Evolutionary conservation across 2,113 vertebrate genomes (phyloP), one percentile per base, ranked within the genome.

Genomic region (Tiliqua scincoides): DNA sequence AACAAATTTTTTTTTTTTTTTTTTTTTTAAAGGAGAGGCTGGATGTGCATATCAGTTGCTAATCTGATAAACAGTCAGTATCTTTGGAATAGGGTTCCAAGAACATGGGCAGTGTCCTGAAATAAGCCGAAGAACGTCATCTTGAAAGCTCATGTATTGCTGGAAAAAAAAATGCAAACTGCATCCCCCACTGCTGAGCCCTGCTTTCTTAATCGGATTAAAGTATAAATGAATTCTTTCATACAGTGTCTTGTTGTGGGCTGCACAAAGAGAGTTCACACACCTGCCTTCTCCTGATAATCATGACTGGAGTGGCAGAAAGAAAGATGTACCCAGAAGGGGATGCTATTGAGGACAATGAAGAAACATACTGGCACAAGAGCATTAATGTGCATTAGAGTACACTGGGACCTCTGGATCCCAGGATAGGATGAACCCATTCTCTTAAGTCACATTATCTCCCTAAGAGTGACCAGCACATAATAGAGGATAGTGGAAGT

Each of bases 51-150:
- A 84, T 78, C 59, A 70, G 9, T 62, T 73, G 77, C 43, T 81
- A 74, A 65, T 74, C 68, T 73, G 57, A 80, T 37, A 80, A 80
- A 73, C 68, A 86, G 78, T 23, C 40, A 17, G 37, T 80, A 86
- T 86, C 85, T 57, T 52, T 81, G 40, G 59, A 21, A 37, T 35
- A 73, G 61, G 68, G 30, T 74, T 81, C n/a, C 68, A 86, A 65
- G 73, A 81, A 81, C 81, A 73, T 86, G 85, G 72, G 68, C 37
- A 65, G 43, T 40, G 27, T 74, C 70, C 52, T 65, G 23, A 71
- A 65, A 81, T 81, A 86, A 86, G n/a, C 40, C 40, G 74, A 86
- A 86, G 23, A 37, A 10, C 79, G 8, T 0, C 52, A 25, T 74
- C 72, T 73, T 48, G 80, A 80, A 81, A 65, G n/a, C 59, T 48